Evolutionary conservation across 2,797 vertebrate species (phyloP).

Genomic region (Mormyrus hasselquistii): DNA sequence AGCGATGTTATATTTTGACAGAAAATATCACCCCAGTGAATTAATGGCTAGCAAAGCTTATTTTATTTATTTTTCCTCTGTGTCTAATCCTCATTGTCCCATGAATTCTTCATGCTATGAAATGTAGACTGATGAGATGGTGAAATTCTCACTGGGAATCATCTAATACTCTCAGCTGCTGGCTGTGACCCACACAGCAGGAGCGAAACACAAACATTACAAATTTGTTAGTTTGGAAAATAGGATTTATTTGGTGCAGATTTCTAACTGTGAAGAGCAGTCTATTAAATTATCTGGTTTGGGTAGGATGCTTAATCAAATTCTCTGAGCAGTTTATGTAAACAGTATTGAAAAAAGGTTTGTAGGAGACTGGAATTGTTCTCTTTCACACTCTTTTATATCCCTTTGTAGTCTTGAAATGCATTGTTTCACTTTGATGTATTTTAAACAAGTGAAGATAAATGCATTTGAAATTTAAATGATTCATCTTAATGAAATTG

Average conservation of each 20-base stretch:
- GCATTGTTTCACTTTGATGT: background rate
- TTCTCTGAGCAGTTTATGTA: background rate
- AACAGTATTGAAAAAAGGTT: background rate
- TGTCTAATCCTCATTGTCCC: background rate
- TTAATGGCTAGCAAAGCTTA: background rate
- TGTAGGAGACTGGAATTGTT: background rate
- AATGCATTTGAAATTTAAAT: background rate
- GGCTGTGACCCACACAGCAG: background rate
- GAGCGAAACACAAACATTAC: background rate
- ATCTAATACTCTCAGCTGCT: background rate
- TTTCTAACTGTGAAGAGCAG: background rate
- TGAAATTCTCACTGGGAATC: background rate
- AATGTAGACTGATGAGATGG: background rate
- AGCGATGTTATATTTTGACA: background rate
- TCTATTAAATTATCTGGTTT: slow-evolving; percentile 3
- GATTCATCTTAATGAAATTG: background rate
- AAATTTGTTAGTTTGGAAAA: background rate
- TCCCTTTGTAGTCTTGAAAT: background rate
- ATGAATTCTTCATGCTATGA: background rate
- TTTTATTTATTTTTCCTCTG: background rate
- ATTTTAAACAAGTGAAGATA: background rate
- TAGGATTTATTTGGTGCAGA: slow-evolving; percentile 6
- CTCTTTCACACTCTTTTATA: background rate
- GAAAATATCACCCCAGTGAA: background rate
- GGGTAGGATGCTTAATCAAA: background rate